Conservation (phyloP, 2,113 vertebrate species). For the Coregonus clupeaformis region DNA sequence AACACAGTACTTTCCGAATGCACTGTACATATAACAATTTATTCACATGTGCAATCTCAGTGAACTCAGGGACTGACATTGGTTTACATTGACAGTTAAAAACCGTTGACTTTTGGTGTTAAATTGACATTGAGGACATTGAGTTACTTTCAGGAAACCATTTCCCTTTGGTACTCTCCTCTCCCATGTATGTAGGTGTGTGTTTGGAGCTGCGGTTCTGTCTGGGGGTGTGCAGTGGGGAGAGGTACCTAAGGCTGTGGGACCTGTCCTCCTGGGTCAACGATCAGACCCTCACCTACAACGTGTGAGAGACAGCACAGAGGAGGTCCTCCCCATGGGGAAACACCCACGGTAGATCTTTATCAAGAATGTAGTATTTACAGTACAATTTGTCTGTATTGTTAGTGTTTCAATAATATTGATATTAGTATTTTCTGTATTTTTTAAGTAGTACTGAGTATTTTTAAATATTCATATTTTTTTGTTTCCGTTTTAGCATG, state of each 20-base stretch:
- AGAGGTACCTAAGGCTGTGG: slow-evolving; percentile 60
- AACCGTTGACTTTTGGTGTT: too few species aligned
- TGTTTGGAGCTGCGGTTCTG: slow-evolving; percentile 61
- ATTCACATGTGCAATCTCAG: too few species aligned
- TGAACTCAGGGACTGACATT: too few species aligned
- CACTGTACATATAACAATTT: too few species aligned
- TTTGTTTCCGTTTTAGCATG: background rate
- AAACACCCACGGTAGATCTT: slow-evolving; percentile 47
- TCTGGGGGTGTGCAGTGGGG: slow-evolving; percentile 59
- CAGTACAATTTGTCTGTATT: background rate
- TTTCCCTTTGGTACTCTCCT: too few species aligned
- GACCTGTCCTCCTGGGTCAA: slow-evolving; percentile 63
- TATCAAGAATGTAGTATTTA: background rate
- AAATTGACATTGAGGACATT: too few species aligned
- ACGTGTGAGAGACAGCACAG: slow-evolving; percentile 60
- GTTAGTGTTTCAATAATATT: background rate
- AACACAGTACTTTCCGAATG: too few species aligned
- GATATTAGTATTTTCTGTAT: background rate
- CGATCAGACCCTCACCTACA: slow-evolving; percentile 63
- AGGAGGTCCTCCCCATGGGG: slow-evolving; percentile 53
- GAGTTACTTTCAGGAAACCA: too few species aligned
- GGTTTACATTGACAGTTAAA: too few species aligned
- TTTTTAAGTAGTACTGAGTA: background rate
- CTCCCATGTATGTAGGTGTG: slow-evolving; percentile 33
- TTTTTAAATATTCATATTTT: background rate